A percentile compares a stretch with the other conserved stretches of the same genome.
Conservation (phyloP, 2,797 vertebrate species). For the Merluccius polli region DNA sequence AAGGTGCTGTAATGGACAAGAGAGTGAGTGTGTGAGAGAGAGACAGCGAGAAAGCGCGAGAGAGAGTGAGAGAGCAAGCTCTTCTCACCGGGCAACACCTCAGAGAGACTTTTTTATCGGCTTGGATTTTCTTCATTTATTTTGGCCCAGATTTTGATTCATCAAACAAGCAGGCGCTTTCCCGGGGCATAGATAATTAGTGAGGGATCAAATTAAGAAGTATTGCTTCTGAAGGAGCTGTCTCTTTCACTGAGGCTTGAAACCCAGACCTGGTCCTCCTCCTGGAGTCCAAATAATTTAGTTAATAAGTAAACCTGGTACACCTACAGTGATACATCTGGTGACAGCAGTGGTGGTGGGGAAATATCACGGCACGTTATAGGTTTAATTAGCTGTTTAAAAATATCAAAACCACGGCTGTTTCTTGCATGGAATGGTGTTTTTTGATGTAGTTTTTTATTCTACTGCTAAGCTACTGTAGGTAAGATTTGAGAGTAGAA, state of each 20-base stretch:
- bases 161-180: slow-evolving; percentile 23
- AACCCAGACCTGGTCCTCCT: slow-evolving; percentile 19
- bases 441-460: not conserved
- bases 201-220: slow-evolving; percentile 32
- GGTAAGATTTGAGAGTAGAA: not conserved
- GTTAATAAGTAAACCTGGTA: not conserved
- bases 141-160: slow-evolving; percentile 8
- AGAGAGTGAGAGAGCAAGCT: not conserved
- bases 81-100: slow-evolving; percentile 13
- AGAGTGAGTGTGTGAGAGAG: not conserved
- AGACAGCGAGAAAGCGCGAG: not conserved
- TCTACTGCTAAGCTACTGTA: too few species aligned
- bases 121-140: not conserved
- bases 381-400: not conserved
- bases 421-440: not conserved
- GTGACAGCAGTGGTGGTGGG: not conserved
- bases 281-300: slow-evolving; percentile 28
- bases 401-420: not conserved
- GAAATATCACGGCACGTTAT: not conserved
- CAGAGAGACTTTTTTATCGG: slow-evolving; percentile 20
- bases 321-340: not conserved
- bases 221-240: not conserved
- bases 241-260: slow-evolving; percentile 31
- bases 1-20: not conserved
- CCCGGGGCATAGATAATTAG: slow-evolving; percentile 40